phyloP scores from a whole-genome alignment of 2,113 vertebrate genomes.

The Zosterops japonicus region DNA sequence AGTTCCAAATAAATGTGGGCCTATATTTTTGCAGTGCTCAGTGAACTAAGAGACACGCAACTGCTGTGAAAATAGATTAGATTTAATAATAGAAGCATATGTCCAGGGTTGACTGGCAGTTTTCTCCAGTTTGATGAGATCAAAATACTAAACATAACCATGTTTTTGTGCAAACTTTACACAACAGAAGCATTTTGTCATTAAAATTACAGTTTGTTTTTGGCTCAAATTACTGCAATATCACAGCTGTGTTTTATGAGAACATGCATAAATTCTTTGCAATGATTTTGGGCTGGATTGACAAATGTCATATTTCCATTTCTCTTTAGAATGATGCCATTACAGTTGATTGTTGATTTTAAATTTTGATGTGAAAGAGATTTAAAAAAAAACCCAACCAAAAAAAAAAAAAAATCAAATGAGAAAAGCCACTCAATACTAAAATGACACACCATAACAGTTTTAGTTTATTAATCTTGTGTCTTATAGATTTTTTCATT shows the following conservation, averaged over 20 bases:
- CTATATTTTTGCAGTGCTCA: conserved; percentile 29
- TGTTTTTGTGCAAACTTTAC: conserved; percentile 47
- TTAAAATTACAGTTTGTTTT: conserved; percentile 57
- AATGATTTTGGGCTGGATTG: not conserved
- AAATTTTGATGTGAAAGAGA: not conserved
- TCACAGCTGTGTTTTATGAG: conserved; percentile 29
- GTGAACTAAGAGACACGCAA: not conserved
- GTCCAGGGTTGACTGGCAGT: not conserved
- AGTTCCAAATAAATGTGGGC: not conserved
- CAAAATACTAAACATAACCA: conserved; percentile 30
- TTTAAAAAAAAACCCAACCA: not conserved
- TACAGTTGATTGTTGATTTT: conserved; percentile 52
- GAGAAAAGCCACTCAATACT: not conserved
- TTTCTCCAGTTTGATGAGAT: conserved; percentile 35
- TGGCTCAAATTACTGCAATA: conserved; percentile 21
- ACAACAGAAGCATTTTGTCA: conserved; percentile 49
- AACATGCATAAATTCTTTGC: conserved; percentile 1
- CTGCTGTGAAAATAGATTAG: not conserved
- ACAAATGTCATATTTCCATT: conserved; percentile 35
- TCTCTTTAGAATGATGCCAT: conserved; percentile 1
- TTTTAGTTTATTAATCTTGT: conserved; percentile 26
- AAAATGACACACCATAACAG: not conserved
- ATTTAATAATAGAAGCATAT: conserved; percentile 49
- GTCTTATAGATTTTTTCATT: conserved; percentile 1
- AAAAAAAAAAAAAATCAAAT: too few species aligned